Evolutionary conservation across 2,888 invertebrate species (phyloP).

Genomic region (Malthinus flaveolus): DNA sequence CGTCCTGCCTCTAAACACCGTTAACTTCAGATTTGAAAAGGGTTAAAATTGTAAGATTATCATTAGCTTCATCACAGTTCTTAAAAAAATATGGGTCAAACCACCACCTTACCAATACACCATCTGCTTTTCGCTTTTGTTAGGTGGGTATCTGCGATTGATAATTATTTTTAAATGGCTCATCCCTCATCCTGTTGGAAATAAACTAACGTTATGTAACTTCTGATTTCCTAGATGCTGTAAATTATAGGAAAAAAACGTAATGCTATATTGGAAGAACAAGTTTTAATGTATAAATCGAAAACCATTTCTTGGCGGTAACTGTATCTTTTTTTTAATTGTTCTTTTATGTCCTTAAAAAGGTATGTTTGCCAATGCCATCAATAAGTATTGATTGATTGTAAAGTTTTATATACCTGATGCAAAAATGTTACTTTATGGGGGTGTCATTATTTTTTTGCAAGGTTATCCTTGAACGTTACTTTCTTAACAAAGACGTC

Average conservation of each 20-base stretch:
- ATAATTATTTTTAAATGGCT: slow-evolving; percentile 12
- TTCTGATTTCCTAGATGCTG: too few relatives aligned
- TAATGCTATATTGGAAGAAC: too few relatives aligned
- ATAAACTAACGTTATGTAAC: too few relatives aligned
- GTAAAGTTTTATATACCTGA: neutral
- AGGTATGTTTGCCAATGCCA: too few relatives aligned
- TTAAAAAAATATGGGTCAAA: slow-evolving; percentile 22
- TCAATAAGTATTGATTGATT: too few relatives aligned
- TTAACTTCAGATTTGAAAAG: slow-evolving; percentile 16
- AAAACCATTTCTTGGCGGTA: too few relatives aligned
- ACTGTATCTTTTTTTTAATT: too few relatives aligned
- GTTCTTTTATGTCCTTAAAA: too few relatives aligned
- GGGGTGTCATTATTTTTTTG: slow-evolving; percentile 7
- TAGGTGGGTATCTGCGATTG: slow-evolving; percentile 5
- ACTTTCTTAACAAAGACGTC: neutral
- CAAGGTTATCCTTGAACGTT: slow-evolving; percentile 6
- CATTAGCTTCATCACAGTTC: slow-evolving; percentile 10
- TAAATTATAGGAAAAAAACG: too few relatives aligned
- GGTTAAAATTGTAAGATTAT: slow-evolving; percentile 18
- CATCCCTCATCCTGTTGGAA: neutral
- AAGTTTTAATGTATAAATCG: too few relatives aligned
- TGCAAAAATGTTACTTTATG: neutral
- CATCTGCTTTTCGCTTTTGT: slow-evolving; percentile 10
- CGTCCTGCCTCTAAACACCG: slow-evolving; percentile 8
- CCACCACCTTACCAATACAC: slow-evolving; percentile 7